Percentiles rank a stretch among this genome's conserved stretches.
phyloP scores from a whole-genome alignment of 2,113 vertebrate species.

The Noctilio leporinus region DNA sequence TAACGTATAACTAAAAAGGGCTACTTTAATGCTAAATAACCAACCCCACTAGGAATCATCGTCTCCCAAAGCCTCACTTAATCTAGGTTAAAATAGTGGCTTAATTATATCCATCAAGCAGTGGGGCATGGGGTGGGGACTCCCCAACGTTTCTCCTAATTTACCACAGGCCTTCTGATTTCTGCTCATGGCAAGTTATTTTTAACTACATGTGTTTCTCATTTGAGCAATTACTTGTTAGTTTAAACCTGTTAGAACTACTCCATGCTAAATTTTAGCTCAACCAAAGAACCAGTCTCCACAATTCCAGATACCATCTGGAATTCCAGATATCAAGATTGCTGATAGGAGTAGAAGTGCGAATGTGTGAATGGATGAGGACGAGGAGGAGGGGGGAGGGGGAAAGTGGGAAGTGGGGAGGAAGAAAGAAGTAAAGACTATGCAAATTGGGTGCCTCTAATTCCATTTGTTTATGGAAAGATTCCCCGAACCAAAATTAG shows the following conservation, averaged over 20 bases:
- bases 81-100: neutral
- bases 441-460: neutral
- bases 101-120: neutral
- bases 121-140: too few relatives aligned
- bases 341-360: too few relatives aligned
- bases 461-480: neutral
- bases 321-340: neutral
- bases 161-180: neutral
- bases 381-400: neutral
- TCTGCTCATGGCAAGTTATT: neutral
- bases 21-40: neutral
- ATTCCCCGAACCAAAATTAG: neutral
- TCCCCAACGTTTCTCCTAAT: neutral
- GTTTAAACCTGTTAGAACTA: neutral
- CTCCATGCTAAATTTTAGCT: neutral
- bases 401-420: too few relatives aligned
- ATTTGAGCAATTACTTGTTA: slow-evolving; percentile 18
- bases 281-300: neutral
- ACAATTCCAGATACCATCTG: neutral
- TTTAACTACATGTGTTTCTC: neutral
- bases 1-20: neutral
- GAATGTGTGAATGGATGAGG: neutral
- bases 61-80: neutral
- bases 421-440: neutral
- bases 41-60: neutral